Base-by-base conservation (phyloP, 30 jellyfish, hydroid and myxozoan genomes). In the Aurelia aurita complex sp. Pacific region DNA sequence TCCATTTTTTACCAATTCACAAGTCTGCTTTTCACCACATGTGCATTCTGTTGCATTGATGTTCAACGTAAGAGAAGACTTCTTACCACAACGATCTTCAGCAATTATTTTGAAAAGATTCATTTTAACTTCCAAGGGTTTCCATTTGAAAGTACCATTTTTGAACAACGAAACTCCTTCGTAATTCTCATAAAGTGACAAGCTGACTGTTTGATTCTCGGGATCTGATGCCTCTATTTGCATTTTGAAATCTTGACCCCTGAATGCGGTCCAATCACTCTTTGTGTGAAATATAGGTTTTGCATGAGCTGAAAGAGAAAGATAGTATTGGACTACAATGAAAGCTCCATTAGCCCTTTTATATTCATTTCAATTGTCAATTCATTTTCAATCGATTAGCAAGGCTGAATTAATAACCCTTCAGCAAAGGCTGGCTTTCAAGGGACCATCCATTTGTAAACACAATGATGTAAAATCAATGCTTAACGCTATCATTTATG, bases 191-290 rank as follows among this genome's bases (percentile, higher is more conserved):
- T 59, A 62, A 51, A 86, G 87, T 29, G 46, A 17, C 54, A 68
- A 92, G 35, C 51, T 64, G 60, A 92, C 62, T 16, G 95, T 29
- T 60, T 81, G 98, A n/a, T 81, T 87, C 52, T 92, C 92, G 16
- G 98, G 95, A 50, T 92, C 98, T 2, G 29, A 36, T 43, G 97
- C 98, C 11, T 71, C 33, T 5, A 92, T 52, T 59, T 76, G 85
- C 69, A 76, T 7, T 0, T 75, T 23, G 85, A 93, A 76, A 8
- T 62, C 69, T 59, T 92, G 92, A 8, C 82, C 89, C 33, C 40
- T 74, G 35, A 76, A 86, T 13, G 89, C 83, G 17, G 64, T 35
- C 72, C 69, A 54, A 34, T 29, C 51, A 18, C 83, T 1, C 43
- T 35, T 18, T 2, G 78, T 75, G 12, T 69, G 61, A 75, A 92